Percentiles rank a stretch among this genome's conserved stretches.
Conservation (phyloP, 2,113 vertebrate species). For the Damaliscus lunatus region DNA sequence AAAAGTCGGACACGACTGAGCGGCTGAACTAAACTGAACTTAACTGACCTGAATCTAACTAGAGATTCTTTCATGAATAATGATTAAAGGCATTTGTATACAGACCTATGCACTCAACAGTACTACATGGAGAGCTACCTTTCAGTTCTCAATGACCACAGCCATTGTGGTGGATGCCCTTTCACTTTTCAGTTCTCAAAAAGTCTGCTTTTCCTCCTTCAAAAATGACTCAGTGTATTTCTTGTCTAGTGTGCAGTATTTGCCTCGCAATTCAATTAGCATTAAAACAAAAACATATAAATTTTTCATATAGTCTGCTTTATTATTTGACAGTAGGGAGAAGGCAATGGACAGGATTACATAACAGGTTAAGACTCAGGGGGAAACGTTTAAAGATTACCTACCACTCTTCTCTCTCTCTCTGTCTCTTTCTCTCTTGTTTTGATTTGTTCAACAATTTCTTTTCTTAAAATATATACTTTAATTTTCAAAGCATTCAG, state of each 20-base stretch:
- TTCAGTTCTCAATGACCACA: neutral
- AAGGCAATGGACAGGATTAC: neutral
- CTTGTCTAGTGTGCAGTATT: neutral
- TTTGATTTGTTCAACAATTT: neutral
- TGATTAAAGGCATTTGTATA: neutral
- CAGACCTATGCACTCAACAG: neutral
- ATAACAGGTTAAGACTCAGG: neutral
- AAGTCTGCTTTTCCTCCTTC: neutral
- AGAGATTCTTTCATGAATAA: neutral
- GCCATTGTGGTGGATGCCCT: no score
- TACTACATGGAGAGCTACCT: neutral
- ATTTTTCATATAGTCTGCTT: neutral
- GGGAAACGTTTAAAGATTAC: neutral
- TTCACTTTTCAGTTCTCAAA: neutral
- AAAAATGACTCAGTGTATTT: neutral
- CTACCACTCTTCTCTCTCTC: neutral
- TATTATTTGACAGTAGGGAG: neutral
- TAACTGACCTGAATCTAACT: neutral
- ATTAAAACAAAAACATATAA: neutral
- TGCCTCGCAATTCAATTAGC: neutral
- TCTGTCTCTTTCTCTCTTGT: neutral
- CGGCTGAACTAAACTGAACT: no score
- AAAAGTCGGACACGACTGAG: no score
- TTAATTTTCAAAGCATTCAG: neutral
- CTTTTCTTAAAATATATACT: neutral